Conservation (phyloP, 2,797 vertebrate genomes). For the Hemitrygon akajei region DNA sequence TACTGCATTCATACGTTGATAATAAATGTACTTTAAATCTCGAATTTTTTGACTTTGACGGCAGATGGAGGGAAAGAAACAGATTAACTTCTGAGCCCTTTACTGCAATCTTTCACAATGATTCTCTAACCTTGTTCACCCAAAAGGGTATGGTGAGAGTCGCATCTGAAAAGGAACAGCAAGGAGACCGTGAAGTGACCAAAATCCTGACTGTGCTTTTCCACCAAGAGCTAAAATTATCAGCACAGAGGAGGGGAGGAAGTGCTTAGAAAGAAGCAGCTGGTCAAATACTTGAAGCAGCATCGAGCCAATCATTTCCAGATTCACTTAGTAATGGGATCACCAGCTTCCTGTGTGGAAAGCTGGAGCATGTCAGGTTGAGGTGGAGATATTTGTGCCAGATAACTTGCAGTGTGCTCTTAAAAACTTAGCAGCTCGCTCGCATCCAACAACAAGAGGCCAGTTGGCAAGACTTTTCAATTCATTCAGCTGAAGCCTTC, state of each 20-base stretch:
- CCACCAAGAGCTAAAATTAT: constrained; percentile 3
- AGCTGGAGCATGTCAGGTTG: constrained; percentile 25
- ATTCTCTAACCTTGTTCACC: not conserved
- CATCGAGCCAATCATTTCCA: constrained; percentile 30
- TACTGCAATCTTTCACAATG: not conserved
- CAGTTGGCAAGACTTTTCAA: not conserved
- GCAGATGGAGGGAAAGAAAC: not conserved
- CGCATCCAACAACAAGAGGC: not conserved
- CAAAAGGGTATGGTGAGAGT: not conserved
- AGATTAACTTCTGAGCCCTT: not conserved
- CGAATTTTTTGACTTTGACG: too few relatives aligned
- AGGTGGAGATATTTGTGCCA: constrained; percentile 7
- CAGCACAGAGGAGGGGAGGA: constrained; percentile 25
- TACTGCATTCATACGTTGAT: too few relatives aligned
- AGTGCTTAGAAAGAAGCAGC: constrained; percentile 23
- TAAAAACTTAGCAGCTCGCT: not conserved
- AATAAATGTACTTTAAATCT: too few relatives aligned
- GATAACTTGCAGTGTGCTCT: constrained; percentile 7
- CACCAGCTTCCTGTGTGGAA: constrained; percentile 33
- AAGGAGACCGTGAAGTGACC: not conserved
- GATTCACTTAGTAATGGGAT: constrained; percentile 33
- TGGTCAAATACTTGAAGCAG: constrained; percentile 34
- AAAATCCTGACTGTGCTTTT: not conserved
- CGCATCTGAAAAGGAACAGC: not conserved
- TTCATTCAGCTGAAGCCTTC: not conserved